A percentile compares a stretch with the other conserved stretches of the same genome.
Evolutionary conservation across 2,888 invertebrate genomes (phyloP).

Genomic region (Mellilla xanthometata): DNA sequence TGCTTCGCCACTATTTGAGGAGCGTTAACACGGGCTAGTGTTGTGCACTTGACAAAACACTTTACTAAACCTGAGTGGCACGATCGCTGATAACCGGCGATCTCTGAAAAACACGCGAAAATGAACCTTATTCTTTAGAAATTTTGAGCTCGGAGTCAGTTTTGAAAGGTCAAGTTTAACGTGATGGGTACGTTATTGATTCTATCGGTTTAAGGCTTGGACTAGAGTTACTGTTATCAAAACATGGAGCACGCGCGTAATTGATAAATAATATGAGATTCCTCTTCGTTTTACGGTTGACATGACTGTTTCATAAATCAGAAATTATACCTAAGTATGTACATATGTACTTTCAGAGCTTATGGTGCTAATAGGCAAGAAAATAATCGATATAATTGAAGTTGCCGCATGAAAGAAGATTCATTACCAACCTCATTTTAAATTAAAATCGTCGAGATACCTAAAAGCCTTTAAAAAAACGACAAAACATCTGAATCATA

Average conservation of each 20-base stretch:
- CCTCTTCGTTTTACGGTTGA: slow-evolving; percentile 8
- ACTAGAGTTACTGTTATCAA: slow-evolving; percentile 20
- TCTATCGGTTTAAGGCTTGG: slow-evolving; percentile 13
- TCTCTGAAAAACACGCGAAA: neutral
- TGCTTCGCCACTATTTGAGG: slow-evolving; percentile 21
- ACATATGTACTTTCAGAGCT: no score
- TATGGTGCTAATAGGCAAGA: no score
- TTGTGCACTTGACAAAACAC: slow-evolving; percentile 28
- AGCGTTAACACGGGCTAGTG: slow-evolving; percentile 20
- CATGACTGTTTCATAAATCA: slow-evolving; percentile 10
- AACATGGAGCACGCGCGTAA: slow-evolving; percentile 19
- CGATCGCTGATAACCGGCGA: slow-evolving; percentile 4
- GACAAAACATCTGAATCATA: no score
- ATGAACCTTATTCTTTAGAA: neutral
- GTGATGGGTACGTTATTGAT: slow-evolving; percentile 16
- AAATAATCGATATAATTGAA: no score
- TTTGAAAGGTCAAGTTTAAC: neutral
- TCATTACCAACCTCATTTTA: no score
- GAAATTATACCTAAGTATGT: neutral
- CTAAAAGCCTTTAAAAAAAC: no score
- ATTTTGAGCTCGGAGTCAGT: neutral
- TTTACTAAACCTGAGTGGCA: slow-evolving; percentile 14
- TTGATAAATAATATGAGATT: slow-evolving; percentile 17
- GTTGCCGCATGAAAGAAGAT: no score
- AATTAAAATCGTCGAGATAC: no score